A percentile compares a stretch with the other conserved stretches of the same genome.
These are phyloP conservation scores for Argyresthia goedartella DNA, from an alignment of 2,888 invertebrate species.

Conservation along the genomic window DNA sequence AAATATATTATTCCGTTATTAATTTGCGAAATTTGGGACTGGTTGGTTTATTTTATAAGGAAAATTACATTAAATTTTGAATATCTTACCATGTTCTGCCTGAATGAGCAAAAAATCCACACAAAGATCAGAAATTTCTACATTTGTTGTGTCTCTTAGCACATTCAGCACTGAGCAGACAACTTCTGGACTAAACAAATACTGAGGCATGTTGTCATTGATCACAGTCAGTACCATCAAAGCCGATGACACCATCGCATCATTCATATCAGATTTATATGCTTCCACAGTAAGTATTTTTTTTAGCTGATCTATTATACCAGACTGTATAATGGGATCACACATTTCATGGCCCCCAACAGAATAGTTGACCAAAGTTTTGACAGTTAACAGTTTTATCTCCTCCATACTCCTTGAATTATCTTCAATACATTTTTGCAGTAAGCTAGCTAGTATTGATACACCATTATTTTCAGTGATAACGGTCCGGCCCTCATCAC, in stretches of 20 bases:
- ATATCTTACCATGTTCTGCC: constrained; percentile 77
- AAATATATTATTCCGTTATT: too few relatives aligned
- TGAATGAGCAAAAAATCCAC: constrained; percentile 82
- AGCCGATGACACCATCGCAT: constrained; percentile 67
- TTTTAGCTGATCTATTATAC: constrained; percentile 64
- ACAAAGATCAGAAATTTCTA: constrained; percentile 82
- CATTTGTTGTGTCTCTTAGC: constrained; percentile 73
- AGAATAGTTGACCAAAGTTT: constrained; percentile 84
- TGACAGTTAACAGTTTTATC: constrained; percentile 76
- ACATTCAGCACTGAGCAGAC: constrained; percentile 74
- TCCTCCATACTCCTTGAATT: constrained; percentile 42
- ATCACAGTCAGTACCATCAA: constrained; percentile 73
- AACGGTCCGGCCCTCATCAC: constrained; percentile 76
- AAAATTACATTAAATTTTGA: too few relatives aligned
- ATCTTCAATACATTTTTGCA: constrained; percentile 35
- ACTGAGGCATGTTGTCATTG: constrained; percentile 73
- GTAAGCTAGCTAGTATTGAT: constrained; percentile 43
- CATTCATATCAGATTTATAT: constrained; percentile 61
- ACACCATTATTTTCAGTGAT: constrained; percentile 64
- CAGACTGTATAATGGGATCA: constrained; percentile 68
- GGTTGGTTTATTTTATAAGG: too few relatives aligned
- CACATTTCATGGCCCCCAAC: constrained; percentile 79
- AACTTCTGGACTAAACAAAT: constrained; percentile 65
- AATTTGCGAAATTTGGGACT: too few relatives aligned
- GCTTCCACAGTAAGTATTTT: constrained; percentile 61